phyloP scores from a whole-genome alignment of 2,888 invertebrate species.

The Tridacna gigas region DNA sequence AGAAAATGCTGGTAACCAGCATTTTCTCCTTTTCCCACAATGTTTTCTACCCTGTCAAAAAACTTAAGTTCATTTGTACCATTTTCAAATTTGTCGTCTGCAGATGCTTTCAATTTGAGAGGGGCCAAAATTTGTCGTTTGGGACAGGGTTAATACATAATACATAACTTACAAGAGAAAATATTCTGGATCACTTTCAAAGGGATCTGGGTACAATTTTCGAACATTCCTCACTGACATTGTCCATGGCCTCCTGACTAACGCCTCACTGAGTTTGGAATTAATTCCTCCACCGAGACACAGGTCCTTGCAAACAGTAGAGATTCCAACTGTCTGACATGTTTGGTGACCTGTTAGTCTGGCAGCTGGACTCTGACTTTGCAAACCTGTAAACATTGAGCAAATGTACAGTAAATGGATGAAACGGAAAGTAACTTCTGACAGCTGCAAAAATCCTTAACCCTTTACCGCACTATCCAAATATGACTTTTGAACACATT shows the following conservation, averaged over 20 bases:
- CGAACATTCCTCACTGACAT: constrained; percentile 13
- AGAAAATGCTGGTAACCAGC: background rate
- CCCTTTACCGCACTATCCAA: too few species aligned
- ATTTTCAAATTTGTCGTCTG: too few species aligned
- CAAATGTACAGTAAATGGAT: too few species aligned
- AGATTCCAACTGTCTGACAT: constrained; percentile 18
- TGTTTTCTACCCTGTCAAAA: too few species aligned
- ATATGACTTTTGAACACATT: too few species aligned
- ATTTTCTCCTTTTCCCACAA: background rate
- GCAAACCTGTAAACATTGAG: too few species aligned
- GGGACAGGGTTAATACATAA: background rate
- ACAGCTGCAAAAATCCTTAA: too few species aligned
- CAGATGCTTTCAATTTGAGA: too few species aligned
- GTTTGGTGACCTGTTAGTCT: constrained; percentile 37
- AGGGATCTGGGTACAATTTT: constrained; percentile 53
- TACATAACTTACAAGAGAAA: constrained; percentile 35
- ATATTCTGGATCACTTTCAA: constrained; percentile 49
- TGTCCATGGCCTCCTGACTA: constrained; percentile 15
- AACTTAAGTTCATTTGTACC: too few species aligned
- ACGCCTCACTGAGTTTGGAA: background rate
- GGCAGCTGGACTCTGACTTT: constrained; percentile 43
- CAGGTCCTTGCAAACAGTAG: background rate
- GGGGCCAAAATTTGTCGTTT: too few species aligned
- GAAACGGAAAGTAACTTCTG: too few species aligned
- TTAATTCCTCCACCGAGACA: background rate